Percentiles rank a stretch among this genome's conserved stretches.
phyloP scores from a whole-genome alignment of 2,888 invertebrate species.

The Nomada fabriciana region DNA sequence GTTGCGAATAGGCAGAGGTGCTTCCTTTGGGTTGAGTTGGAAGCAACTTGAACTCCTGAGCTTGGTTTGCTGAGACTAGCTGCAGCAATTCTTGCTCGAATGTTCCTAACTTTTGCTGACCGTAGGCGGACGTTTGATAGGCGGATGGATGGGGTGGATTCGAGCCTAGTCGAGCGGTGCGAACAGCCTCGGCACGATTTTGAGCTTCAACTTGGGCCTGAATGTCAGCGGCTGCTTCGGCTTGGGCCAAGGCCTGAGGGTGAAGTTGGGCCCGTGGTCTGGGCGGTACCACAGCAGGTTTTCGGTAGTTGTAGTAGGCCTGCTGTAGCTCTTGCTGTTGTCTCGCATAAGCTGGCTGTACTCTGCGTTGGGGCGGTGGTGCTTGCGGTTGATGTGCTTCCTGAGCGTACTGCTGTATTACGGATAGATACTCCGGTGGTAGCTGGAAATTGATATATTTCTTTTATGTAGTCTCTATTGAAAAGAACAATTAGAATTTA shows the following conservation, averaged over 20 bases:
- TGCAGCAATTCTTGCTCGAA: slow-evolving; percentile 81
- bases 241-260: slow-evolving; percentile 77
- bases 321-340: slow-evolving; percentile 81
- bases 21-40: slow-evolving; percentile 69
- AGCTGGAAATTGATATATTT: slow-evolving; percentile 73
- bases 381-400: slow-evolving; percentile 66
- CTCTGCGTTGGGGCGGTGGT: slow-evolving; percentile 72
- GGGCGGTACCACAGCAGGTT: slow-evolving; percentile 78
- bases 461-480: no score
- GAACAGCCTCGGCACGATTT: slow-evolving; percentile 75
- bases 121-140: slow-evolving; percentile 75
- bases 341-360: slow-evolving; percentile 76
- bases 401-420: slow-evolving; percentile 78
- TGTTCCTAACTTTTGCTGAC: slow-evolving; percentile 78
- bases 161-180: slow-evolving; percentile 69
- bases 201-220: slow-evolving; percentile 77
- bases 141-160: slow-evolving; percentile 67
- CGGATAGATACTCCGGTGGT: slow-evolving; percentile 79
- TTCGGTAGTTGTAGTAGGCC: slow-evolving; percentile 80
- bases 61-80: slow-evolving; percentile 80
- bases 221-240: slow-evolving; percentile 75
- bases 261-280: slow-evolving; percentile 77
- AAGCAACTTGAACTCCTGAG: slow-evolving; percentile 79
- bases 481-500: no score
- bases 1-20: slow-evolving; percentile 71